phyloP scores from a whole-genome alignment of 2,113 vertebrate genomes.

The Elachura formosa region DNA sequence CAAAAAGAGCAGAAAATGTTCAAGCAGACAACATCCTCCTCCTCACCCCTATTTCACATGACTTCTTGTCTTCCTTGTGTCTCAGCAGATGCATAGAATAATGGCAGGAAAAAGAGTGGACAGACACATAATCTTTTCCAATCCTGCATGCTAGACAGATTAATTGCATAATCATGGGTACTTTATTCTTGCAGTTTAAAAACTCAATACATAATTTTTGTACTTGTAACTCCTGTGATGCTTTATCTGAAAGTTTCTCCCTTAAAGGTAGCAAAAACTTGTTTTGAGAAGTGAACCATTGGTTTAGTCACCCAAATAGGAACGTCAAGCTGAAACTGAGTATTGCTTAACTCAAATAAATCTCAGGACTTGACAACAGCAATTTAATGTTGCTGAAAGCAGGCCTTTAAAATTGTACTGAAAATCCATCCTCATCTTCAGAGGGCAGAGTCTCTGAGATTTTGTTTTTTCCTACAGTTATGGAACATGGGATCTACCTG shows the following conservation, averaged over 20 bases:
- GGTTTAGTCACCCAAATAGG: neutral
- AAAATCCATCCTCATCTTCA: neutral
- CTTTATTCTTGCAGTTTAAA: neutral
- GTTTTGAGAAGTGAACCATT: neutral
- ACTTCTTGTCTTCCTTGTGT: neutral
- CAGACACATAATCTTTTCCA: neutral
- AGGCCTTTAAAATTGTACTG: neutral
- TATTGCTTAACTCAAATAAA: slow-evolving; percentile 7
- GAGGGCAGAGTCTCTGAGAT: neutral
- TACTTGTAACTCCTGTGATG: neutral
- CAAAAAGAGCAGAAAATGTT: neutral
- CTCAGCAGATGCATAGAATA: neutral
- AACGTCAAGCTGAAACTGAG: neutral
- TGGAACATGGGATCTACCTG: neutral
- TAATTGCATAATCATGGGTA: neutral
- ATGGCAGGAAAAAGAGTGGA: neutral
- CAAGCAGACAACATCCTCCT: neutral
- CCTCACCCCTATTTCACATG: neutral
- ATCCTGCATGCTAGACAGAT: neutral
- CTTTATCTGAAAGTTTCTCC: neutral
- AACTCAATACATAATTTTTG: neutral
- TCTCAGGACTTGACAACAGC: neutral
- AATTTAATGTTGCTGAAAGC: neutral
- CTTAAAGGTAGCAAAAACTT: slow-evolving; percentile 32
- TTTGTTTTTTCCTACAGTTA: neutral